Evolutionary conservation across 2,797 vertebrate species (phyloP).

Genomic region (Scolopax bukidnonensis): DNA sequence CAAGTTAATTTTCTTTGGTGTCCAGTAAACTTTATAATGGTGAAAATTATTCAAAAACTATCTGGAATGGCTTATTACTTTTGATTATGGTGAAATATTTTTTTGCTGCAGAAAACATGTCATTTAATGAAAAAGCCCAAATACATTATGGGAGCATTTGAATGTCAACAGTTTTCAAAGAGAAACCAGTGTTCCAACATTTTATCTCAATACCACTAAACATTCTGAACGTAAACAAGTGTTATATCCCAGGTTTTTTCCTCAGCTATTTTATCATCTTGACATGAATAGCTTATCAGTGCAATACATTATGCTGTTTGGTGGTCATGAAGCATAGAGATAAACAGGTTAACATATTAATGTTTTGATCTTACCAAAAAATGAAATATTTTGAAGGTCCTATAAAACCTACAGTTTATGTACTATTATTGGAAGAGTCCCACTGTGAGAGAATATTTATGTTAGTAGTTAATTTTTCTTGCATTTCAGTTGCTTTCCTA

Average conservation of each 20-base stretch:
- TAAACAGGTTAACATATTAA: background rate
- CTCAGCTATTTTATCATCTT: background rate
- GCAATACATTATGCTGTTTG: accelerated
- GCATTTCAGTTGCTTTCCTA: background rate
- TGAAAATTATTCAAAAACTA: background rate
- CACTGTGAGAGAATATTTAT: background rate
- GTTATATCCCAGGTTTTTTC: background rate
- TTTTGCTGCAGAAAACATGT: background rate
- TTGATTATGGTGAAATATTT: background rate
- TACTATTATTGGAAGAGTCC: background rate
- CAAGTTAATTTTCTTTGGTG: background rate
- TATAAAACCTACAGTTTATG: background rate
- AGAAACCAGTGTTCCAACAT: background rate
- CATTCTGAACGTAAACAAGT: background rate
- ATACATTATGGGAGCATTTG: background rate
- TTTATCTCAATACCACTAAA: background rate
- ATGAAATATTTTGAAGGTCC: background rate
- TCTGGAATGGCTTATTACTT: background rate
- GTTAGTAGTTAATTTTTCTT: background rate
- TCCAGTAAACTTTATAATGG: background rate
- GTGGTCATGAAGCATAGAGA: background rate
- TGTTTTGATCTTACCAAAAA: background rate
- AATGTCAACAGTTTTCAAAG: background rate
- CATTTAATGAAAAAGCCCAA: background rate
- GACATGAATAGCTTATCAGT: background rate